Base-by-base conservation (phyloP, 2,797 vertebrate species). In the Xenopus petersii region DNA sequence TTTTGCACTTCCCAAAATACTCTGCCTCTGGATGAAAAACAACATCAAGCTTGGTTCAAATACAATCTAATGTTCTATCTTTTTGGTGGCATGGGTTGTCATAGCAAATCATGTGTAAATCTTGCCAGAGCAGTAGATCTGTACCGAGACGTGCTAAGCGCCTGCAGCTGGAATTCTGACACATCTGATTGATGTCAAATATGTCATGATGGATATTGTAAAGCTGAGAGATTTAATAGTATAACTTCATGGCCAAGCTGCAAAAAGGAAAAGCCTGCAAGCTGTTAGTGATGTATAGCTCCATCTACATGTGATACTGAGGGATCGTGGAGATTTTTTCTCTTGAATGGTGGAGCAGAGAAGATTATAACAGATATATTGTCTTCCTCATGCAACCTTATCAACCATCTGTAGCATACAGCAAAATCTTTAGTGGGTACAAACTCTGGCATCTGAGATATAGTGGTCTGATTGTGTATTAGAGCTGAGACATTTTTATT, bases 101-200 rank as follows among this genome's bases (percentile, higher is more conserved):
- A 58, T 56, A 42, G 54, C 12, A 58, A 26, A 21, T 67, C 24
- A 55, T 67, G 66, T 55, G 13, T 69, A 69, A 56, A 69, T 70
- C 36, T 60, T 70, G 33, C 36, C 10, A 17, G 12, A 58, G 33
- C 68, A 15, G 10, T 60, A 3, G 54, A 60, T 48, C 36, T 58
- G 54, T 49, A 16, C 55, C 5, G 67, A 58, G 51, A 15, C n/a
- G 16, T 56, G 54, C 30, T 69, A 58, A 42, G 54, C 9, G 36
- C 89, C 89, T 91, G 87, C 86, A 88, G 88, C 86, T 88, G 89
- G 87, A 82, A 46, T 83, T 75, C 85, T 90, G 91, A 88, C 89
- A 90, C 85, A 84, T 85, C 88, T 92, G 91, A 92, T 91, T 89
- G 90, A 91, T 91, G 89, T 91, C 90, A 91, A 91, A 89, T 89